phyloP scores from a whole-genome alignment of 2,113 vertebrate genomes.

The Elanus axillaris region DNA sequence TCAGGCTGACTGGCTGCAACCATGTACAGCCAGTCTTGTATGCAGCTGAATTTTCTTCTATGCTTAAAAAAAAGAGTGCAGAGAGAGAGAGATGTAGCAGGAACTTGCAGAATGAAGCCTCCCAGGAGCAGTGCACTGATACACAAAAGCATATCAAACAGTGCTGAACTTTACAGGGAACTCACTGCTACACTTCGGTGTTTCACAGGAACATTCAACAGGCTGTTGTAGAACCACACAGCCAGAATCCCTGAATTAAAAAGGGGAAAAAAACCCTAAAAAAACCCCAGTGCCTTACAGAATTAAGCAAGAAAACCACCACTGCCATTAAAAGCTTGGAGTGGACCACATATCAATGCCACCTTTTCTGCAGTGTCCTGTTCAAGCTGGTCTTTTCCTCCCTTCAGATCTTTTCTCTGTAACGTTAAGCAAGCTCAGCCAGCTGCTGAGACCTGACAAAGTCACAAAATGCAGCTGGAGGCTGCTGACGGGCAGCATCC shows the following conservation, averaged over 20 bases:
- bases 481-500: background rate
- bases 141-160: background rate
- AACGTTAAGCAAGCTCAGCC: background rate
- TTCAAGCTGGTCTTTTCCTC: background rate
- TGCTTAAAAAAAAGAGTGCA: background rate
- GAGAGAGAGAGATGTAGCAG: background rate
- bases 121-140: background rate
- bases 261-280: background rate
- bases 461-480: background rate
- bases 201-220: background rate
- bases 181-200: background rate
- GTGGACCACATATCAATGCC: no score
- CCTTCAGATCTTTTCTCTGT: background rate
- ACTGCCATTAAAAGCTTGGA: background rate
- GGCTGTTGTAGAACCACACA: background rate
- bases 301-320: background rate
- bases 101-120: background rate
- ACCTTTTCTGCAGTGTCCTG: background rate
- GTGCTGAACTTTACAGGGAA: background rate
- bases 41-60: background rate
- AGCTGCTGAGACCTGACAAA: background rate
- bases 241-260: background rate
- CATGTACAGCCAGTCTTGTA: background rate
- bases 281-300: background rate
- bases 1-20: background rate